A percentile compares a stretch with the other conserved stretches of the same genome.
These are phyloP conservation scores for Vimba vimba DNA, from an alignment of 2,113 vertebrate genomes.

Conservation along the genomic window DNA sequence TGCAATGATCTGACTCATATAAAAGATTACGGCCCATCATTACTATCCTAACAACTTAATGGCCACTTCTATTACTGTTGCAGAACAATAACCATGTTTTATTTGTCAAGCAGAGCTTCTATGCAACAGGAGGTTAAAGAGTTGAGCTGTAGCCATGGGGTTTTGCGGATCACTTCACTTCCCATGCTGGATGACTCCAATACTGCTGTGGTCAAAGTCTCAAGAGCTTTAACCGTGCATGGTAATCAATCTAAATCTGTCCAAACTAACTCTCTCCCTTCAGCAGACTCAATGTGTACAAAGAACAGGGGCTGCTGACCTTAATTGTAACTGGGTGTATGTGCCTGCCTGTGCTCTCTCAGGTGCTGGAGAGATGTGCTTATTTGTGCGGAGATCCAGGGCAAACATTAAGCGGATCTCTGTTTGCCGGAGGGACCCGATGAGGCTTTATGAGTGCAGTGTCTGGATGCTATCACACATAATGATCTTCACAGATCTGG, in stretches of 20 bases:
- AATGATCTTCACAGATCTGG: slow-evolving; percentile 76
- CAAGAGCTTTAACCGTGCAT: slow-evolving; percentile 52
- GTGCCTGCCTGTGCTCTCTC: slow-evolving; percentile 60
- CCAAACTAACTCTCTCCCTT: slow-evolving; percentile 55
- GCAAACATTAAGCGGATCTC: slow-evolving; percentile 47
- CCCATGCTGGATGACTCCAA: slow-evolving; percentile 62
- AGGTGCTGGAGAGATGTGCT: slow-evolving; percentile 58
- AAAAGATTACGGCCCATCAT: slow-evolving; percentile 5
- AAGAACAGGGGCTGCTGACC: slow-evolving; percentile 54
- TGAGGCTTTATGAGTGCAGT: slow-evolving; percentile 58
- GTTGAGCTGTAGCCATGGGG: slow-evolving; percentile 41
- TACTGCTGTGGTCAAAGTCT: slow-evolving; percentile 49
- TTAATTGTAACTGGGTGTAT: slow-evolving; percentile 51
- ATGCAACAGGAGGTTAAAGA: slow-evolving; percentile 36
- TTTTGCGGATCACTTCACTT: slow-evolving; percentile 41
- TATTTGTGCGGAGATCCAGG: slow-evolving; percentile 36
- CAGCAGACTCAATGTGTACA: slow-evolving; percentile 41
- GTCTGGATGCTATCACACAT: slow-evolving; percentile 65
- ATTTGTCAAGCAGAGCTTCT: slow-evolving; percentile 48
- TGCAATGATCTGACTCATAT: neutral
- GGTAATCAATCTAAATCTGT: slow-evolving; percentile 61
- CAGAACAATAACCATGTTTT: slow-evolving; percentile 47
- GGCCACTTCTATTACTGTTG: neutral
- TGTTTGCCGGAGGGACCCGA: slow-evolving; percentile 65
- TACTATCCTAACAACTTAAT: slow-evolving; percentile 24